phyloP scores from a whole-genome alignment of 2,888 invertebrate genomes.

The Oxytorus armatus region DNA sequence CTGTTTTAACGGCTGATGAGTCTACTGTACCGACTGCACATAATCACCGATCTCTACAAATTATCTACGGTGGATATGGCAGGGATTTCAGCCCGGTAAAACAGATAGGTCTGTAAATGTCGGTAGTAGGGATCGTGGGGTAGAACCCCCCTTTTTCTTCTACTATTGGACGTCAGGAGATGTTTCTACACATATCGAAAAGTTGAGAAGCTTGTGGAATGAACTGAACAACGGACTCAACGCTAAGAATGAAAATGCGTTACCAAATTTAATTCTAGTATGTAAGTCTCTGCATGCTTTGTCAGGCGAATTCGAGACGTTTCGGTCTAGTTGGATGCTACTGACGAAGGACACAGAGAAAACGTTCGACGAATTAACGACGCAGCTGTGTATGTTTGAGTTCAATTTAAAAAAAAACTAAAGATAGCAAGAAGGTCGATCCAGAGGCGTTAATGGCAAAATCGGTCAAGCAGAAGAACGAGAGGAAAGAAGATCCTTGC shows the following conservation, averaged over 20 bases:
- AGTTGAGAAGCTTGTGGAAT: conserved; percentile 69
- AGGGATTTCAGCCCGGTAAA: no score
- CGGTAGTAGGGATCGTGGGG: no score
- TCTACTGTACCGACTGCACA: no score
- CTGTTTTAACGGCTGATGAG: no score
- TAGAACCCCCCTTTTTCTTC: no score
- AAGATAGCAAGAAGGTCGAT: conserved; percentile 5
- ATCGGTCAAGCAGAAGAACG: no score
- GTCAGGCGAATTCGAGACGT: conserved; percentile 66
- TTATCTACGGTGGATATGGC: no score
- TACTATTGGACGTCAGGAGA: conserved; percentile 75
- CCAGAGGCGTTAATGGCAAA: conserved; percentile 67
- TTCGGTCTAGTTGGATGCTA: conserved; percentile 73
- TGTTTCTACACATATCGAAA: conserved; percentile 74
- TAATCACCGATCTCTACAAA: no score
- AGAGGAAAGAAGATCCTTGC: conserved; percentile 61
- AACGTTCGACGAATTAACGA: conserved; percentile 67
- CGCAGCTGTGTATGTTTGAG: conserved; percentile 66
- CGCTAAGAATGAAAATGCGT: conserved; percentile 68
- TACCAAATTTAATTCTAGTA: conserved; percentile 73
- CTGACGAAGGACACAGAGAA: conserved; percentile 61
- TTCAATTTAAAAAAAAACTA: conserved; percentile 60
- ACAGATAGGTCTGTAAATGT: no score
- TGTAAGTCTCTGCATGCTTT: conserved; percentile 73
- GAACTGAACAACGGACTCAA: conserved; percentile 73